Evolutionary conservation across 92 coral and sea anemone species (phyloP).

Genomic region (Galaxea fascicularis): DNA sequence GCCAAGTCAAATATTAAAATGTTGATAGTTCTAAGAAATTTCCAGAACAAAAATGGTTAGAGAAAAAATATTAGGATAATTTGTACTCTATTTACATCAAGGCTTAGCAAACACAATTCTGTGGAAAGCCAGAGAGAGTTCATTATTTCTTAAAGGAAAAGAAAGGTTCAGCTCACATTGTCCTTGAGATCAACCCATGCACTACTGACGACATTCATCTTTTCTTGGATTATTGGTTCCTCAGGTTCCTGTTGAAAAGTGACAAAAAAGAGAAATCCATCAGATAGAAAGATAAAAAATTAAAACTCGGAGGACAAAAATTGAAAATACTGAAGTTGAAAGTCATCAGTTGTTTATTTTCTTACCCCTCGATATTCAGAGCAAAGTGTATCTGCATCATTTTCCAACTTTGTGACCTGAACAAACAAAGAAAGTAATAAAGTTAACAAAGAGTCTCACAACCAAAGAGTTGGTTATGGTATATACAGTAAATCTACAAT

Average conservation of each 20-base stretch:
- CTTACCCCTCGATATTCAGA: constrained; percentile 93
- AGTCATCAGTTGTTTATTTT: not conserved
- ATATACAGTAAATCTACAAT: no score
- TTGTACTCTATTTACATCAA: no score
- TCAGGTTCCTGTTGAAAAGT: constrained; percentile 83
- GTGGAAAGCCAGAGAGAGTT: not conserved
- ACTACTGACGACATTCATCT: constrained; percentile 82
- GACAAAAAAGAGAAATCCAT: not conserved
- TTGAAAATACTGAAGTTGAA: not conserved
- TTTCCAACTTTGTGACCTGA: constrained; percentile 88
- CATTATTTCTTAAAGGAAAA: not conserved
- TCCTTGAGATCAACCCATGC: constrained; percentile 84
- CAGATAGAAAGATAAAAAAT: not conserved
- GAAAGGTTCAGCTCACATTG: constrained; percentile 70
- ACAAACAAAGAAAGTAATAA: constrained; percentile 5
- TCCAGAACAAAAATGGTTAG: no score
- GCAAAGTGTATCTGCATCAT: constrained; percentile 80
- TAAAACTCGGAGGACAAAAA: not conserved
- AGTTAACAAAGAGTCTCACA: not conserved
- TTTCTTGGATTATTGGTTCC: constrained; percentile 80
- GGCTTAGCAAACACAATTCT: no score
- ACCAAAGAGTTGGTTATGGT: no score
- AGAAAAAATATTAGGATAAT: no score
- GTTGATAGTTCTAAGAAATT: no score
- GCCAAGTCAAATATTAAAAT: no score